Evolutionary conservation across 2,888 invertebrate species (phyloP).

Genomic region (Resseliella maxima): DNA sequence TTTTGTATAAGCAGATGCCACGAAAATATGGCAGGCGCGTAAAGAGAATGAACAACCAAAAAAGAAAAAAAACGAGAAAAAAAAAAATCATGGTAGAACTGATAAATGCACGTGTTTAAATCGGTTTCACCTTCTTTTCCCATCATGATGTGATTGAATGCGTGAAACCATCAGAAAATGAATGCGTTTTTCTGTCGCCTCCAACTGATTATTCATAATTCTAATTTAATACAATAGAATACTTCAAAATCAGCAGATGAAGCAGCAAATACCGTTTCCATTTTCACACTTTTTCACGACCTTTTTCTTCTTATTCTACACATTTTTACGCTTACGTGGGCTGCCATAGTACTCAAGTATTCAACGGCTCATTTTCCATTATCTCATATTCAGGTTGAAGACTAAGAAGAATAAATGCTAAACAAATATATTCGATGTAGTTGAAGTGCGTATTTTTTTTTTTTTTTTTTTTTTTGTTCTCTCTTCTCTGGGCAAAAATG

Average conservation of each 20-base stretch:
- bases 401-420: neutral
- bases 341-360: neutral
- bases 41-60: no score
- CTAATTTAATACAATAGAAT: constrained; percentile 21
- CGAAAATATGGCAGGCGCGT: no score
- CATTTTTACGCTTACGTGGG: neutral
- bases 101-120: neutral
- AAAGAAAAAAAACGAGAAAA: no score
- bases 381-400: neutral
- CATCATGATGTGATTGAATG: neutral
- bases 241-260: neutral
- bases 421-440: constrained; percentile 7
- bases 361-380: neutral
- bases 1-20: no score
- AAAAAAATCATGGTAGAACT: neutral
- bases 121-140: neutral
- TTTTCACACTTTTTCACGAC: neutral
- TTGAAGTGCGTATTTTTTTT: neutral
- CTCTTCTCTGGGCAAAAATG: no score
- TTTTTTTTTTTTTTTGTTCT: neutral
- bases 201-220: neutral
- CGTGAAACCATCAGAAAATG: neutral
- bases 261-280: constrained; percentile 4
- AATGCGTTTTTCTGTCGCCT: neutral
- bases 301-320: neutral